A percentile compares a stretch with the other conserved stretches of the same genome.
These are phyloP conservation scores for Urosaurus nigricauda DNA, from an alignment of 2,797 vertebrate species.

Conservation along the genomic window DNA sequence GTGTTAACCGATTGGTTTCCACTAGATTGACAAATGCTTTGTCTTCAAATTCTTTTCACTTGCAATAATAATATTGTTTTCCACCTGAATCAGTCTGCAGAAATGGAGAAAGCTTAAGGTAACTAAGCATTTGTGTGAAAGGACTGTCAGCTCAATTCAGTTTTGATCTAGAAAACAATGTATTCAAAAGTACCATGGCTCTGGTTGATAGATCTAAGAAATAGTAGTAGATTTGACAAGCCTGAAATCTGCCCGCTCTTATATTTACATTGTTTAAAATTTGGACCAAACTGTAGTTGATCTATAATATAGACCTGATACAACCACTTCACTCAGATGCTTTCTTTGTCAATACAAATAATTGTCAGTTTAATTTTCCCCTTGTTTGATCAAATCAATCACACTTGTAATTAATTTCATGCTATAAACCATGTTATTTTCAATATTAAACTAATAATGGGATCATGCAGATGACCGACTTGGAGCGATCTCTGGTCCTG, in stretches of 20 bases:
- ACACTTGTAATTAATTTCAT: not conserved
- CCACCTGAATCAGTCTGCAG: too few relatives aligned
- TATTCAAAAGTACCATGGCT: too few relatives aligned
- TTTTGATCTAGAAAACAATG: too few relatives aligned
- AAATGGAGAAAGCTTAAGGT: too few relatives aligned
- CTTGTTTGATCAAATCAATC: not conserved
- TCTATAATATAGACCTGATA: not conserved
- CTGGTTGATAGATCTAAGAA: too few relatives aligned
- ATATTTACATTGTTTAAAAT: not conserved
- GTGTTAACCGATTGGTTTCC: not conserved
- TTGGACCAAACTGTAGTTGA: not conserved
- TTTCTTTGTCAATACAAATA: not conserved
- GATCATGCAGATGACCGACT: too few relatives aligned
- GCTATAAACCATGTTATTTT: not conserved
- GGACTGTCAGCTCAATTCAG: too few relatives aligned
- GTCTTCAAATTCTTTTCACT: not conserved
- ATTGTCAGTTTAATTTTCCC: not conserved
- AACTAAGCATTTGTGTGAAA: too few relatives aligned
- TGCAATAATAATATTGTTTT: not conserved
- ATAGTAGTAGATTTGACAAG: too few relatives aligned
- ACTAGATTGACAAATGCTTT: not conserved
- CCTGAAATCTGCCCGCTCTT: too few relatives aligned
- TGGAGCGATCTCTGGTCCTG: too few relatives aligned
- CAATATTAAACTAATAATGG: not conserved
- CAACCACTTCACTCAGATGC: not conserved